A percentile compares a stretch with the other conserved stretches of the same genome.
Evolutionary conservation across 2,113 vertebrate species (phyloP).

Genomic region (Triplophysa siluroides): DNA sequence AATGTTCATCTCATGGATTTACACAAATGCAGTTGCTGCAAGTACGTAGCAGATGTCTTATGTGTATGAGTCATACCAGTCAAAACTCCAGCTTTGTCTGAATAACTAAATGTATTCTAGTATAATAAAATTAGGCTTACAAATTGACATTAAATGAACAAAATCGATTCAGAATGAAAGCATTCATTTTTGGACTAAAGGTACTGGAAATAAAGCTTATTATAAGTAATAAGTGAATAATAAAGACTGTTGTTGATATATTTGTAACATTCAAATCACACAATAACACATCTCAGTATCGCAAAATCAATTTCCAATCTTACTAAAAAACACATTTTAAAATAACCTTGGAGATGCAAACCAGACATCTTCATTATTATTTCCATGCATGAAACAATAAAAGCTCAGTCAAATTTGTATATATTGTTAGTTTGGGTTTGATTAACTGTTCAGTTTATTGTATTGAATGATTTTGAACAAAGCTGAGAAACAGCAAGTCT

Average conservation of each 20-base stretch:
- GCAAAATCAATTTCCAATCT: constrained; percentile 25
- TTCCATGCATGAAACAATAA: too few species aligned
- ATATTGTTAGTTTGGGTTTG: too few species aligned
- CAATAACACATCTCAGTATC: constrained; percentile 57
- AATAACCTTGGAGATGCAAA: neutral
- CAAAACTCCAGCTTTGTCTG: neutral
- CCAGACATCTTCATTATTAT: neutral
- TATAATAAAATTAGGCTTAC: neutral
- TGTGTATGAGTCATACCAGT: neutral
- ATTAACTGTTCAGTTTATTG: too few species aligned
- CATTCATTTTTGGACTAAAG: neutral
- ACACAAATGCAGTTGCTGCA: neutral
- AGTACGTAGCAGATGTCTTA: neutral
- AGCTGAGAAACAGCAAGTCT: neutral
- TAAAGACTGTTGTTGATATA: constrained; percentile 3
- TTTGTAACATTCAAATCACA: constrained; percentile 52
- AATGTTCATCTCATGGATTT: constrained; percentile 4
- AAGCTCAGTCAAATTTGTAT: too few species aligned
- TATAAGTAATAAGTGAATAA: too few species aligned
- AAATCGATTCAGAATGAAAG: neutral
- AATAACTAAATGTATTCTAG: too few species aligned
- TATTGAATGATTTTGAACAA: too few species aligned
- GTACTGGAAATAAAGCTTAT: too few species aligned
- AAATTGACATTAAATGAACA: neutral
- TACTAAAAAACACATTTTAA: constrained; percentile 33